Percentiles rank a stretch among this genome's conserved stretches.
Evolutionary conservation across 2,888 invertebrate species (phyloP).

Genomic region (Amaurobius ferox): DNA sequence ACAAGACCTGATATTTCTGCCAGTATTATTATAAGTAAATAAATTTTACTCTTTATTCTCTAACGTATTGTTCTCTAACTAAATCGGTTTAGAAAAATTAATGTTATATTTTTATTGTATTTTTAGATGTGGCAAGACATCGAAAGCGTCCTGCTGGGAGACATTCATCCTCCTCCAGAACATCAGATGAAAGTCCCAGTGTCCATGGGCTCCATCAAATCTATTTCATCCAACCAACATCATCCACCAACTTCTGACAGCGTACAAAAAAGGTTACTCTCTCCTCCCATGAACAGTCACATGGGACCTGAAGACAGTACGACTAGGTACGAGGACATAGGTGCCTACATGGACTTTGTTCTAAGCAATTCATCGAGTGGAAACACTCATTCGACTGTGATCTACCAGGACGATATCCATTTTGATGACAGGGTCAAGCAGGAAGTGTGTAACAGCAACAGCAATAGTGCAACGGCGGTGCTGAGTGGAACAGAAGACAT

Average conservation of each 20-base stretch:
- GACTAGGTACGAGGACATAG: constrained; percentile 58
- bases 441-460: constrained; percentile 25
- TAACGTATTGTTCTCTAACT: too few species aligned
- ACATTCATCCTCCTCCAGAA: constrained; percentile 73
- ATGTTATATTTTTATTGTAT: constrained; percentile 67
- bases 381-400: constrained; percentile 55
- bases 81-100: too few species aligned
- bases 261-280: constrained; percentile 47
- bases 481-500: constrained; percentile 26
- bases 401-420: constrained; percentile 50
- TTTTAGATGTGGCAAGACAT: constrained; percentile 80
- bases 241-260: constrained; percentile 22
- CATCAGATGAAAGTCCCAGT: constrained; percentile 52
- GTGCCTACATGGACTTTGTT: constrained; percentile 61
- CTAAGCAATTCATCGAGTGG: constrained; percentile 44
- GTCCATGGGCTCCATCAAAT: constrained; percentile 18
- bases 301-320: constrained; percentile 23
- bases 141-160: constrained; percentile 79
- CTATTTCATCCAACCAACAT: background rate
- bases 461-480: background rate
- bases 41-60: too few species aligned
- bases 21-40: too few species aligned
- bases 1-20: too few species aligned
- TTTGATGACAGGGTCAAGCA: constrained; percentile 55
- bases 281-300: constrained; percentile 35